A percentile compares a stretch with the other conserved stretches of the same genome.
Evolutionary conservation across 1,140 invertebrate genomes (phyloP).

Genomic region (Drosophila nigrodunni): DNA sequence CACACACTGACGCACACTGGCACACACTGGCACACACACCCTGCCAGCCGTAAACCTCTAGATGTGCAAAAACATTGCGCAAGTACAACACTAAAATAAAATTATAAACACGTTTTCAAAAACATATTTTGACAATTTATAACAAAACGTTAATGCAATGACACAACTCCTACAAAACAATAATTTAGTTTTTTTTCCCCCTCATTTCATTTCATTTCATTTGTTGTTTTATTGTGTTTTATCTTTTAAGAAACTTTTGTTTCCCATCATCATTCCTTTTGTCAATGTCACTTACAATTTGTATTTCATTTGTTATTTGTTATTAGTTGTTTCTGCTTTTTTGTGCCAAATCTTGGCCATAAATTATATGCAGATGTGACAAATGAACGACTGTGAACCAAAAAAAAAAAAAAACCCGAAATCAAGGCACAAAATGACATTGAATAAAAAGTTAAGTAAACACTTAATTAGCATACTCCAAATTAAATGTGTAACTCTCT

Average conservation of each 20-base stretch:
- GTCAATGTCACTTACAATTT: slow-evolving; percentile 47
- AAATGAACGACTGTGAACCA: slow-evolving; percentile 7
- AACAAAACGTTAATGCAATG: slow-evolving; percentile 29
- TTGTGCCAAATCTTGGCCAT: slow-evolving; percentile 50
- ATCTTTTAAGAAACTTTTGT: slow-evolving; percentile 17
- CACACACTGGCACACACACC: neutral
- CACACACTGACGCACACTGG: neutral
- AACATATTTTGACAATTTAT: slow-evolving; percentile 31
- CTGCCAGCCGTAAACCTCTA: slow-evolving; percentile 1
- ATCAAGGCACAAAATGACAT: slow-evolving; percentile 32
- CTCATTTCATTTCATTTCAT: too few species aligned
- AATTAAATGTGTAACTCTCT: slow-evolving; percentile 30
- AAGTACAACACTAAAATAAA: slow-evolving; percentile 13
- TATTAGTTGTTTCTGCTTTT: slow-evolving; percentile 28
- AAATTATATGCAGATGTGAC: slow-evolving; percentile 53
- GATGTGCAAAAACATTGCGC: slow-evolving; percentile 34
- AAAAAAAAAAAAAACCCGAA: slow-evolving; percentile 13
- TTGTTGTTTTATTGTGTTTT: neutral
- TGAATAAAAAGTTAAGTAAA: slow-evolving; percentile 36
- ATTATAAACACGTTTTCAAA: slow-evolving; percentile 33
- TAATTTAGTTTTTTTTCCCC: slow-evolving; percentile 20
- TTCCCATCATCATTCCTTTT: slow-evolving; percentile 38
- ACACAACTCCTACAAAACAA: slow-evolving; percentile 31
- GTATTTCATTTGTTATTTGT: slow-evolving; percentile 22
- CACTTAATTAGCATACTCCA: slow-evolving; percentile 37